Evolutionary conservation across 2,797 vertebrate species (phyloP).

Genomic region (Nannoperca australis): DNA sequence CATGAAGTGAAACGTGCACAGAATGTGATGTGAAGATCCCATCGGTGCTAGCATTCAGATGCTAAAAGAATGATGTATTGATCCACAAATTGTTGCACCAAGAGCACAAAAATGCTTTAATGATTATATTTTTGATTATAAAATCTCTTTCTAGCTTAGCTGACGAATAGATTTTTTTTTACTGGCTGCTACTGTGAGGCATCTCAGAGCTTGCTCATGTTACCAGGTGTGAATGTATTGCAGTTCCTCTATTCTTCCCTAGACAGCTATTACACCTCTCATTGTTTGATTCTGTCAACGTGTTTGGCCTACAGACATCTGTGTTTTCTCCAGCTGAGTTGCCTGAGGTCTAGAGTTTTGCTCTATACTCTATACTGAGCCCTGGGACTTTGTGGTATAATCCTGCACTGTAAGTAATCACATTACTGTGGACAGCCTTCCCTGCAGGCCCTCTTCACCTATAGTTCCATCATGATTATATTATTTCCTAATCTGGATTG

Average conservation of each 20-base stretch:
- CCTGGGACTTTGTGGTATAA: not conserved
- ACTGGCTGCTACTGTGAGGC: not conserved
- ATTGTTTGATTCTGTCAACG: not conserved
- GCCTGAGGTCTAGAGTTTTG: not conserved
- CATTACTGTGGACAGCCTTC: not conserved
- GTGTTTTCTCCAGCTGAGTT: not conserved
- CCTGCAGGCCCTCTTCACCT: not conserved
- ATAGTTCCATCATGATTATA: not conserved
- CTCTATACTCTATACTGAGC: not conserved
- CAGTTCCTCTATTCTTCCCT: not conserved
- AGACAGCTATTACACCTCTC: not conserved
- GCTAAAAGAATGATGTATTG: not conserved
- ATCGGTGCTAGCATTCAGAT: not conserved
- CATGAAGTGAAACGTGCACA: not conserved
- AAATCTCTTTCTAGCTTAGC: slow-evolving; percentile 24
- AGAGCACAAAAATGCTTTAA: not conserved
- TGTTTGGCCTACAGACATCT: not conserved
- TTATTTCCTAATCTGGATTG: not conserved
- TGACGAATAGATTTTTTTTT: not conserved
- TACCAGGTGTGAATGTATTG: not conserved
- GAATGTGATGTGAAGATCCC: not conserved
- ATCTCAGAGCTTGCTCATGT: not conserved
- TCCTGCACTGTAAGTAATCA: not conserved
- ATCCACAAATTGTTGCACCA: not conserved
- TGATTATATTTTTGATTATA: not conserved